A percentile compares a stretch with the other conserved stretches of the same genome.
Conservation (phyloP, 2,797 vertebrate genomes). For the Platalea minor region DNA sequence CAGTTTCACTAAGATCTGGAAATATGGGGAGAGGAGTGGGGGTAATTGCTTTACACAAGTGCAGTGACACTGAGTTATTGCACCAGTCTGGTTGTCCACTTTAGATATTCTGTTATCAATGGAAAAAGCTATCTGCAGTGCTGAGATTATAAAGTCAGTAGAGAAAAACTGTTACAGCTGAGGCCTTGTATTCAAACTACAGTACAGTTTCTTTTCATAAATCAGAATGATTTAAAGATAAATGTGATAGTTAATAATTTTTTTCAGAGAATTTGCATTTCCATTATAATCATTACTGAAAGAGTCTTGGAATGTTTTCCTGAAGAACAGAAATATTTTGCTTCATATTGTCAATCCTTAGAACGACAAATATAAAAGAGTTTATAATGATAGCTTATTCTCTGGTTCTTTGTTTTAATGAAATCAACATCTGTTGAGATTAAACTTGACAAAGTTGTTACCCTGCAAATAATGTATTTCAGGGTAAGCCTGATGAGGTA, state of each 20-base stretch:
- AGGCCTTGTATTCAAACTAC: background rate
- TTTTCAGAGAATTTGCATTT: background rate
- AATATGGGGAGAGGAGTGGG: fast-evolving
- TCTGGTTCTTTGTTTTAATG: background rate
- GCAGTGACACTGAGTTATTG: background rate
- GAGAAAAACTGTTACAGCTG: background rate
- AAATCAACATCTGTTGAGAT: background rate
- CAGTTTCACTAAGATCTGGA: background rate
- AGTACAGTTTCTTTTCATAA: background rate
- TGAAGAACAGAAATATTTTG: background rate
- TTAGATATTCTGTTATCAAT: background rate
- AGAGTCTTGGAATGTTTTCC: background rate
- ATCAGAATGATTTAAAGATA: background rate
- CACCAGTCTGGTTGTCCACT: background rate
- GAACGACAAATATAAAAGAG: background rate
- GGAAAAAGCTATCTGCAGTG: background rate
- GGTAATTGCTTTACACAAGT: background rate
- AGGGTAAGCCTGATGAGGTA: background rate
- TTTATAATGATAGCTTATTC: background rate
- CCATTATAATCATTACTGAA: background rate
- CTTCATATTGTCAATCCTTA: background rate
- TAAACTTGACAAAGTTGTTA: background rate
- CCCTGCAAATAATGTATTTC: background rate
- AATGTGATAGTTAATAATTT: background rate
- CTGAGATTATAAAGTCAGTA: background rate